A percentile compares a stretch with the other conserved stretches of the same genome.
These are phyloP conservation scores for Tapirus terrestris DNA, from an alignment of 2,113 vertebrate species.

Conservation along the genomic window DNA sequence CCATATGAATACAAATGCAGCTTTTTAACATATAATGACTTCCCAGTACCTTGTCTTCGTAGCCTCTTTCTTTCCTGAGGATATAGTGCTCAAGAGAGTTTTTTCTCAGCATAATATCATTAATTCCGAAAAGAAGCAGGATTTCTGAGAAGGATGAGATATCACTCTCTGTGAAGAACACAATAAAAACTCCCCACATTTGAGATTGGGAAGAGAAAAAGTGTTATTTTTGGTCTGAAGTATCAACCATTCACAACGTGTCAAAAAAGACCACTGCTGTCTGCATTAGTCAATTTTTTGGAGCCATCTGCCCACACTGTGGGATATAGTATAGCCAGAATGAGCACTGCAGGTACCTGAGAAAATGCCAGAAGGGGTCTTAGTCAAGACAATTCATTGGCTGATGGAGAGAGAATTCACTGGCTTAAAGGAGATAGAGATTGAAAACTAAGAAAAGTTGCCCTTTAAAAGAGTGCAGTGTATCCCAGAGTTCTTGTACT, in stretches of 20 bases:
- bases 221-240: slow-evolving; percentile 61
- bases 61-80: background rate
- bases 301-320: slow-evolving; percentile 78
- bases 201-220: slow-evolving; percentile 15
- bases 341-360: slow-evolving; percentile 68
- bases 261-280: slow-evolving; percentile 73
- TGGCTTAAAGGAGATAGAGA: background rate
- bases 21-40: slow-evolving; percentile 38
- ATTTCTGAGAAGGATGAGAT: background rate
- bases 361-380: slow-evolving; percentile 69
- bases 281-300: slow-evolving; percentile 76
- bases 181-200: slow-evolving; percentile 40
- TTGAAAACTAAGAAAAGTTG: slow-evolving; percentile 27
- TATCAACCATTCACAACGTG: slow-evolving; percentile 65
- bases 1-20: slow-evolving; percentile 31
- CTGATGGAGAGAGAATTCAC: slow-evolving; percentile 41
- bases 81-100: background rate
- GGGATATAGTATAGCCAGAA: slow-evolving; percentile 75
- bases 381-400: slow-evolving; percentile 62
- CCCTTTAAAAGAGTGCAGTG: background rate
- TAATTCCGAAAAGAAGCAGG: background rate
- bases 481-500: background rate
- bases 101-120: background rate
- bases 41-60: background rate
- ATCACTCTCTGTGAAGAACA: slow-evolving; percentile 1